Evolutionary conservation across 2,113 vertebrate genomes (phyloP), one percentile per base, ranked within the genome.

Genomic region (Sclerurus mexicanus): DNA sequence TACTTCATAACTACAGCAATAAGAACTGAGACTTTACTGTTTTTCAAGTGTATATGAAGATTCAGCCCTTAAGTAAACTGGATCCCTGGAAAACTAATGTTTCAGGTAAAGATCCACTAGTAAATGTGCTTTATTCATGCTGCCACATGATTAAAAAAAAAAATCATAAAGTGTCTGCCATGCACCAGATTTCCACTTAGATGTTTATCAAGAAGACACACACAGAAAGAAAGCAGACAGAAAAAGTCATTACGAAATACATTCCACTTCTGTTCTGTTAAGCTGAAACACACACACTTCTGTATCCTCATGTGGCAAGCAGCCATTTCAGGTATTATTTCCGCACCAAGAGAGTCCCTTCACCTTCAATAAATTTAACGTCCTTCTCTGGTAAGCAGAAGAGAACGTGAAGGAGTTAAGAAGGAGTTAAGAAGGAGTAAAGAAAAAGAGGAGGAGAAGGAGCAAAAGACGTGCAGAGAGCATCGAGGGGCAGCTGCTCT

Each of bases 401-500:
- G 19, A 84, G 52, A 55, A 84, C 49, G 31, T 16, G 23, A 55
- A 55, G 60, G 27, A 63, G 37, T 75, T 69, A 74, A 62, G 22
- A 68, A 56, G n/a, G 12, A 67, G 17, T 25, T 25, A 20, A 68
- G 31, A 39, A 68, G n/a, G n/a, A n/a, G n/a, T n/a, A 63, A 79
- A 68, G 16, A 40, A 37, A 37, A 74, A 80, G 12, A 7, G 25
- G n/a, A 64, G 37, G 42, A 58, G 44, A 47, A 87, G 72, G 52
- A 44, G 25, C 16, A 11, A 46, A 86, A 67, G 35, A 28, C 2
- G 3, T 35, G 19, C 46, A 77, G 8, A n/a, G 23, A 55, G 24
- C 47, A 55, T 12, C 0, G 0, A 72, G 42, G 31, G 13, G 13
- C 4, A 1, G 44, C 66, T 64, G 74, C 40, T 74, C 40, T 13